Percentiles rank a stretch among this genome's conserved stretches.
Conservation (phyloP, 2,797 vertebrate genomes). For the Enoplosus armatus region DNA sequence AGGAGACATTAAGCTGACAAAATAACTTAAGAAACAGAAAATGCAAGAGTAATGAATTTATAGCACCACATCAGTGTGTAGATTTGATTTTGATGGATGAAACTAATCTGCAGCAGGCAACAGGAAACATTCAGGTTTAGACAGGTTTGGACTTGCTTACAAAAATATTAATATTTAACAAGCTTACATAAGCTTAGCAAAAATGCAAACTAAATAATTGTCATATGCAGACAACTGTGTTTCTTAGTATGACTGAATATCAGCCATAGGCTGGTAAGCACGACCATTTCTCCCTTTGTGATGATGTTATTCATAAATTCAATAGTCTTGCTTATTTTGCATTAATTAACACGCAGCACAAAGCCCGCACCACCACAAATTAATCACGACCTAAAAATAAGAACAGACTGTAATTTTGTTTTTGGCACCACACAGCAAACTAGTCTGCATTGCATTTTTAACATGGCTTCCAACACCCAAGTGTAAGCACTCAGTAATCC, state of each 20-base stretch:
- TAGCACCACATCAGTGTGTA: conserved; percentile 21
- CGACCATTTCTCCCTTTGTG: conserved; percentile 50
- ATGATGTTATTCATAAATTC: conserved; percentile 73
- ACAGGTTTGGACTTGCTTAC: conserved; percentile 44
- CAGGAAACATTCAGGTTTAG: conserved; percentile 34
- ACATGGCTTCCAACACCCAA: conserved; percentile 61
- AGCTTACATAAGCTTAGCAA: conserved; percentile 45
- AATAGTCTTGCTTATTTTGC: conserved; percentile 68
- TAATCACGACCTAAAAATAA: conserved; percentile 73
- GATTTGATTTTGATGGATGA: conserved; percentile 42
- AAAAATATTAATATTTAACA: conserved; percentile 55
- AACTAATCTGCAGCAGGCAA: conserved; percentile 26
- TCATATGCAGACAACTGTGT: conserved; percentile 48
- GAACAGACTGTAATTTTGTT: conserved; percentile 66
- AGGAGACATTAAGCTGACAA: conserved; percentile 55
- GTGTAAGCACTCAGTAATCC: conserved; percentile 65
- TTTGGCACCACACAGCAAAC: conserved; percentile 63
- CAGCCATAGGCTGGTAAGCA: conserved; percentile 42
- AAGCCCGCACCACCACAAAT: conserved; percentile 63
- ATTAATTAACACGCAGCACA: conserved; percentile 67
- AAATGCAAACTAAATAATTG: conserved; percentile 49
- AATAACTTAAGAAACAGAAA: conserved; percentile 50
- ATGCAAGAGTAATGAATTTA: conserved; percentile 35
- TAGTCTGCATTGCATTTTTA: conserved; percentile 59
- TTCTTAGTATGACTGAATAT: conserved; percentile 60